A percentile compares a stretch with the other conserved stretches of the same genome.
Evolutionary conservation across 1,140 invertebrate genomes (phyloP).

Genomic region (Amphibalanus amphitrite): DNA sequence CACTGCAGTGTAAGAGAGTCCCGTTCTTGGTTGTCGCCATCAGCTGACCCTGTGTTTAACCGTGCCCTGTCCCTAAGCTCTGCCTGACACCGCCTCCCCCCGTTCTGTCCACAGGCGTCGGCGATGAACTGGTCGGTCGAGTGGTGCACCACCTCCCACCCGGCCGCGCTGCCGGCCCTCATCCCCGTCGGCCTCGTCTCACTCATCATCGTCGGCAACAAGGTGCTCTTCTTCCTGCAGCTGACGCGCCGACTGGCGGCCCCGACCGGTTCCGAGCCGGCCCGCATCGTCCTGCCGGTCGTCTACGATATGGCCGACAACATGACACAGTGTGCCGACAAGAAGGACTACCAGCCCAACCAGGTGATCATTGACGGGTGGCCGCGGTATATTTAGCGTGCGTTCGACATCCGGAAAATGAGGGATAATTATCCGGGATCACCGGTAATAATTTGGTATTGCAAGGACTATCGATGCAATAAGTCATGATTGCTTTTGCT

Average conservation of each 20-base stretch:
- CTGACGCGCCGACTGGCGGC: constrained; percentile 52
- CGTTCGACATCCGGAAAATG: too few relatives aligned
- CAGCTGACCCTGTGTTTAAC: too few relatives aligned
- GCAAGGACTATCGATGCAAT: too few relatives aligned
- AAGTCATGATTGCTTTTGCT: too few relatives aligned
- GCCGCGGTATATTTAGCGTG: too few relatives aligned
- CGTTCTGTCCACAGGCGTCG: constrained; percentile 41
- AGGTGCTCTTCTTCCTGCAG: constrained; percentile 78
- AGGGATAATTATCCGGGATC: too few relatives aligned
- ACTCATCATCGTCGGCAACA: constrained; percentile 59
- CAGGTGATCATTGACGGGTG: too few relatives aligned
- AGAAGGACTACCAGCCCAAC: constrained; percentile 38
- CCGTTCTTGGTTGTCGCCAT: too few relatives aligned
- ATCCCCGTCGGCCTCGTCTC: constrained; percentile 68
- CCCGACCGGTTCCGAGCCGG: constrained; percentile 45
- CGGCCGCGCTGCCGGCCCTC: constrained; percentile 63
- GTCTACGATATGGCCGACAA: constrained; percentile 75
- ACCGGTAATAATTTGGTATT: too few relatives aligned
- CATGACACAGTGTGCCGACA: constrained; percentile 65
- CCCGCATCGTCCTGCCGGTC: constrained; percentile 63
- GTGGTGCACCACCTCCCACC: constrained; percentile 65
- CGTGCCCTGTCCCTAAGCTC: too few relatives aligned
- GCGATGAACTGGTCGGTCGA: constrained; percentile 68
- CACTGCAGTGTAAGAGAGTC: too few relatives aligned
- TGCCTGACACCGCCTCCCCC: constrained; percentile 35